Base-by-base conservation (phyloP, 2,797 vertebrate genomes). In the Paratrypauchen microcephalus region DNA sequence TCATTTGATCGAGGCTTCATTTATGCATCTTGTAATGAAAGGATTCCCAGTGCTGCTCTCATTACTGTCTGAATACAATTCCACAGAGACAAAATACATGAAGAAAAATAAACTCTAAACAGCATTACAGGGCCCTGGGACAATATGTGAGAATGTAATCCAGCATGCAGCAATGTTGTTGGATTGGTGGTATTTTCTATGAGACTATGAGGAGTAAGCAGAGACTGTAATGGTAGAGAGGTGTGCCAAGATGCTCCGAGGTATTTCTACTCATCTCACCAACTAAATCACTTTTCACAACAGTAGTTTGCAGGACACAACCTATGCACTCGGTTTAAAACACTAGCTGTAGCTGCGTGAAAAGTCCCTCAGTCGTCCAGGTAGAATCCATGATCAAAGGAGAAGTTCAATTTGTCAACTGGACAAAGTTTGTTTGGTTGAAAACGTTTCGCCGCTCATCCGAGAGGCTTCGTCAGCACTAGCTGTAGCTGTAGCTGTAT, bases 241-340 rank as follows among this genome's bases (percentile, higher is more conserved):
- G 71, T 72, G 77, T 85, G 85, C 78, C 83, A 82, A 81, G 70
- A 79, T 28, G 77, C 77, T 86, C 64, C 24, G 58, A 83, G 81
- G 85, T 82, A 72, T 79, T 81, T 83, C 77, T 81, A 81, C 83
- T 82, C 26, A 78, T 82, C 79, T 80, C 79, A 81, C 81, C 76
- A 76, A 73, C 79, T 79, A 69, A 83, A 57, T 57, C 55, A 3
- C 78, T 66, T 65, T 58, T 57, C 55, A 55, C 81, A 80, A 78
- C 82, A 82, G 80, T 79, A 82, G 75, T 78, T 57, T 74, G 67
- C 80, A 79, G 87, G 84, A 87, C 87, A 66, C 71, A 73, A 58
- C 77, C 84, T 72, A 78, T 59, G 74, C 71, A 32, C 79, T 72
- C 80, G 83, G 75, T 65, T 64, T 78, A 63, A 76, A 68, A 30